Base-by-base conservation (phyloP, 2,113 vertebrate species). In the Lampris megalopsis region DNA sequence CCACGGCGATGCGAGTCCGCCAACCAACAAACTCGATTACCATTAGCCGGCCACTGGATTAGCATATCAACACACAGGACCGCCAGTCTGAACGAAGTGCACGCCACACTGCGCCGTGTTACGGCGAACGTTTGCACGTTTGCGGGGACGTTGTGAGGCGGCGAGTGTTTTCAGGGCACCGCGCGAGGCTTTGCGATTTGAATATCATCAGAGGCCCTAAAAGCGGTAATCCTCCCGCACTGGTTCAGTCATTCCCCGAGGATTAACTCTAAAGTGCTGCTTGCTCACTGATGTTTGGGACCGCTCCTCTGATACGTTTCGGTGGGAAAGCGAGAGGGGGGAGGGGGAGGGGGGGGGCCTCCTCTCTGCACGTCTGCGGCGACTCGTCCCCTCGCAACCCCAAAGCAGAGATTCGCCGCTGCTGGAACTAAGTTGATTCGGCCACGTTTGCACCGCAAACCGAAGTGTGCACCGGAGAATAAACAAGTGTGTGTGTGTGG, bases 231-330 rank as follows among this genome's bases (percentile, higher is more conserved):
- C 83, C 89, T 85, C 71, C 41, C 72, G 77, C 84, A 74, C 7
- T 87, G 86, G 81, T 88, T 75, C 77, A 83, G 70, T 63, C 59
- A 36, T 36, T 13, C 73, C 56, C 62, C 0, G 35, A 65, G 88
- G 90, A 92, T 92, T 91, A 87, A 90, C 91, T 88, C 88, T 88
- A 74, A 89, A 93, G 89, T 88, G 86, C 81, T 85, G 77, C 82
- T 82, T 41, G 59, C 81, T 90, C 73, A 77, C 75, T 88, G 80
- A 91, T 91, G 88, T 90, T 84, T 57, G 68, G 77, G 74, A 24
- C 82, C 76, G 86, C 78, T 86, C 61, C 78, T 85, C 78, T 84
- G 91, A 91, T 89, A 90, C 10, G 71, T 79, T 90, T 81, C 85
- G 84, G 86, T 52, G 71, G 71, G 69, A 71, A 77, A 84, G 81